Base-by-base conservation (phyloP, 2,888 invertebrate species). In the Nephrotoma appendiculata region DNA sequence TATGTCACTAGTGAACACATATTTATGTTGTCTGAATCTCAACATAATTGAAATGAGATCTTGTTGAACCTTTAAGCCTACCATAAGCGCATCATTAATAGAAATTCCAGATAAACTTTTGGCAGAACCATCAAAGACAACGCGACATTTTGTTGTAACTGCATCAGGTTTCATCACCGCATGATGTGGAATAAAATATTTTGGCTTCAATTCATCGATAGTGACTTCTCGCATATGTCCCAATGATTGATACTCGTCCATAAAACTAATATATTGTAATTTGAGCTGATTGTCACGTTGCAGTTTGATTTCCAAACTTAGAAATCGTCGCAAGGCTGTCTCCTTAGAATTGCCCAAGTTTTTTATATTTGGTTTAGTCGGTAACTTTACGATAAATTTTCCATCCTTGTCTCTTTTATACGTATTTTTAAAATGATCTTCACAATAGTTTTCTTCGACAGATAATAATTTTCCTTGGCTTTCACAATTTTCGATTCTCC, bases 171-270 rank as follows among this genome's bases (percentile, higher is more conserved):
- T 87, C 5, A 88, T 42, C 1, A 88, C 88, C 5, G 88, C 86
- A 43, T 88, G 88, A 57, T 88, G 88, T 12, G 88, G 88, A 0
- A 88, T 86, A 52, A 88, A 89, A 45, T 88, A 88, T 12, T 48
- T 11, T 7, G 48, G 43, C 71, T 6, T 6, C 11, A 19, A 45
- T 44, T 84, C 41, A 7, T 44, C 48, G 83, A 86, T 86, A 31
- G 31, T 31, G 31, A 31, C 1, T 31, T 31, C 19, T 19, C 19
- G 19, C 19, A 19, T 19, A 48, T 87, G 87, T 12, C 84, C 41
- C 31, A 87, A 41, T 31, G 11, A 6, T 7, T 11, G 48, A 1
- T 48, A 12, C n/a, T n/a, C n/a, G n/a, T n/a, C n/a, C n/a, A n/a
- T n/a, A n/a, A n/a, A n/a, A n/a, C n/a, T n/a, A n/a, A n/a, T n/a